These are phyloP conservation scores for Cyclophora albipunctata DNA, from an alignment of 2,888 invertebrate genomes.

Conservation along the genomic window DNA sequence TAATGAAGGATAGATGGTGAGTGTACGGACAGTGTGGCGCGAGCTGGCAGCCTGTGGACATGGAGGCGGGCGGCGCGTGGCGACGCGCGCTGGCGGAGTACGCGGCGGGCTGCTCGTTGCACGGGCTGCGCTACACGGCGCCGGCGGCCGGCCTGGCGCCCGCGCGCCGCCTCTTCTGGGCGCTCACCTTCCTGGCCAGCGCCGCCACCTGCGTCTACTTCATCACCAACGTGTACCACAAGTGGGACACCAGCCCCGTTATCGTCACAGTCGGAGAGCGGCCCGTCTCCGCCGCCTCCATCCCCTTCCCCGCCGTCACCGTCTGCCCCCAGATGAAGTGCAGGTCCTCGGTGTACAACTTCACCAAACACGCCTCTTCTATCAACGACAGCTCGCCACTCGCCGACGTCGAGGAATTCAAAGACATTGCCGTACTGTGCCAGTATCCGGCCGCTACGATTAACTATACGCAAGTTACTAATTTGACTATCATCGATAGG, in stretches of 20 bases:
- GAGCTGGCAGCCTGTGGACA: too few species aligned
- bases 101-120: not conserved
- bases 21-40: too few species aligned
- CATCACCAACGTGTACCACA: slow-evolving; percentile 23
- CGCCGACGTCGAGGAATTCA: not conserved
- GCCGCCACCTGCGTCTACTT: slow-evolving; percentile 4
- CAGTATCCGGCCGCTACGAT: not conserved
- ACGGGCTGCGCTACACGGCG: not conserved
- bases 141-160: not conserved
- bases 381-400: not conserved
- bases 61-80: too few species aligned
- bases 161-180: not conserved
- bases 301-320: slow-evolving; percentile 29
- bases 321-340: slow-evolving; percentile 27
- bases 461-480: too few species aligned
- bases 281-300: slow-evolving; percentile 23
- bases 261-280: slow-evolving; percentile 27
- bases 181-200: not conserved
- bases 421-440: not conserved
- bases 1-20: too few species aligned
- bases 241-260: slow-evolving; percentile 28
- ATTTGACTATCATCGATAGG: too few species aligned
- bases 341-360: slow-evolving; percentile 12
- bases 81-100: not conserved
- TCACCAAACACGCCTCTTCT: not conserved